A percentile compares a stretch with the other conserved stretches of the same genome.
These are phyloP conservation scores for Cheilosia grossa DNA, from an alignment of 2,888 invertebrate species.

Conservation along the genomic window DNA sequence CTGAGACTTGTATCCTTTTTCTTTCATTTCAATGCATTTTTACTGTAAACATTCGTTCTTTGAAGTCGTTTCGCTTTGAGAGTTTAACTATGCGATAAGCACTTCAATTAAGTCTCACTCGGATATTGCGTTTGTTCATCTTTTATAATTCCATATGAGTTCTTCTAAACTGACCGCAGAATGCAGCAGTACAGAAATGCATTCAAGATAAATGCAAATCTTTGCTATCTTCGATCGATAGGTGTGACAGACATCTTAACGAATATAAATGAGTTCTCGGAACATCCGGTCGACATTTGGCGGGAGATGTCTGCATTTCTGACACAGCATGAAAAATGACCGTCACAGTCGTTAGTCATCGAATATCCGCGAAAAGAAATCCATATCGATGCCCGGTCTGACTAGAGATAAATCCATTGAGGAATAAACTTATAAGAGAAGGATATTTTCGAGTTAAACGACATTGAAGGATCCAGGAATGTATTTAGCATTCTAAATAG, in stretches of 20 bases:
- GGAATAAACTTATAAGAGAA: not conserved
- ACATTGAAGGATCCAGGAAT: not conserved
- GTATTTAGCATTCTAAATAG: not conserved
- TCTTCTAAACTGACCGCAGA: not conserved
- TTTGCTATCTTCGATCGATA: not conserved
- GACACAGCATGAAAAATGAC: constrained; percentile 44
- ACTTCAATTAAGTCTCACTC: constrained; percentile 22
- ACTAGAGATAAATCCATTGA: not conserved
- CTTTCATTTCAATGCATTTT: constrained; percentile 5
- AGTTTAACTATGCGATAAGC: constrained; percentile 25
- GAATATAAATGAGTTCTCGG: constrained; percentile 1
- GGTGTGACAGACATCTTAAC: not conserved
- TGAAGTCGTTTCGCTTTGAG: constrained; percentile 23
- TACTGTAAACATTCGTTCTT: not conserved
- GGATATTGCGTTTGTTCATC: not conserved
- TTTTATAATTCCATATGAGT: constrained; percentile 14
- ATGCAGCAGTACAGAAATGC: no score
- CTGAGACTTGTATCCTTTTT: constrained; percentile 8
- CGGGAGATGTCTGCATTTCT: constrained; percentile 9
- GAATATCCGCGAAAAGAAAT: not conserved
- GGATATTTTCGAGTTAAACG: no score
- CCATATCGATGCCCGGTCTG: not conserved
- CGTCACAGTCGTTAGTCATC: constrained; percentile 38
- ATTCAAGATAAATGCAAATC: not conserved
- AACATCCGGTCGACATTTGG: not conserved